These are phyloP conservation scores for Mythimna pallens DNA, from an alignment of 2,888 invertebrate genomes.

Conservation along the genomic window DNA sequence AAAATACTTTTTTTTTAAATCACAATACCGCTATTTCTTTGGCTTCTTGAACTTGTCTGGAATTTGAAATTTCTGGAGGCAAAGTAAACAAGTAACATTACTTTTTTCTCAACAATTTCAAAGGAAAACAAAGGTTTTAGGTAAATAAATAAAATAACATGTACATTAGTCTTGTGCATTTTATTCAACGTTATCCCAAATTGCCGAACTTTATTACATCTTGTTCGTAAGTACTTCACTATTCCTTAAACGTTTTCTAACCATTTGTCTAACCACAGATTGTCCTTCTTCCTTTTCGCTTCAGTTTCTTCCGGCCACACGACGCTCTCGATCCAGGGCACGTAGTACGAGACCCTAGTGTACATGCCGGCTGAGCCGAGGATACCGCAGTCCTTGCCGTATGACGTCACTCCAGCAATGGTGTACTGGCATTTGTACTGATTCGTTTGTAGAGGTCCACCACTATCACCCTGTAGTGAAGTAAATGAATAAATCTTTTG, in stretches of 20 bases:
- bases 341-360: constrained; percentile 87
- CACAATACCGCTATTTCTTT: too few relatives aligned
- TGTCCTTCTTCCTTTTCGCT: constrained; percentile 10
- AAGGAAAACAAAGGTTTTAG: neutral
- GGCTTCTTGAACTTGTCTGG: too few relatives aligned
- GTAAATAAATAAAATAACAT: neutral
- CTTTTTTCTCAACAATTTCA: too few relatives aligned
- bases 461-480: constrained; percentile 57
- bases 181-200: neutral
- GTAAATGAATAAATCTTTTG: neutral
- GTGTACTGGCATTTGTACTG: constrained; percentile 82
- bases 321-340: constrained; percentile 91
- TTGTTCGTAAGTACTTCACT: neutral
- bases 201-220: neutral
- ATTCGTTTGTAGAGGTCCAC: constrained; percentile 63
- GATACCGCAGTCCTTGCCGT: constrained; percentile 82
- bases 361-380: constrained; percentile 88
- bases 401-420: constrained; percentile 87
- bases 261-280: constrained; percentile 18
- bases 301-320: constrained; percentile 87
- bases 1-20: too few relatives aligned
- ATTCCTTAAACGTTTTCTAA: neutral
- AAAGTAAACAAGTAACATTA: too few relatives aligned
- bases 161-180: neutral
- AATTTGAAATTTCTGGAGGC: too few relatives aligned